Base-by-base conservation (phyloP, 2,888 invertebrate species). In the Apotomis capreana region DNA sequence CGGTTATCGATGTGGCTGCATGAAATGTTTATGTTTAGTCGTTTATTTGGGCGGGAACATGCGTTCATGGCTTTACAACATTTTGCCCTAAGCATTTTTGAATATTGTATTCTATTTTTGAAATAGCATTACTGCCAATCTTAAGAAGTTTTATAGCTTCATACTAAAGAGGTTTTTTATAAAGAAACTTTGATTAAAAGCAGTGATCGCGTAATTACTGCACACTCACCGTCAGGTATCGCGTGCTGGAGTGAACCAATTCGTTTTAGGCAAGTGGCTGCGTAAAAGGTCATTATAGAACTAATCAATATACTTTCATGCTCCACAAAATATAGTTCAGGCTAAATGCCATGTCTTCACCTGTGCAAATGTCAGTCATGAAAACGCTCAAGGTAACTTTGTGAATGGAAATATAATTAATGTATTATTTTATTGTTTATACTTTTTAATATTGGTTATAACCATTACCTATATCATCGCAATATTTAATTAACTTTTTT, bases 231-330 rank as follows among this genome's bases (percentile, higher is more conserved):
- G 82, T 80, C 77, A 78, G 77, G 78, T 77, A 80, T 86, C 80
- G 86, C 86, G 86, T 86, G 86, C 81, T 80, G 74, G 74, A 82
- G 76, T 74, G 70, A 76, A 79, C 78, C 75, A 79, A 82, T 78
- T 79, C 78, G 81, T 78, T 77, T 77, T 81, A 81, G 81, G 81
- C 81, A 83, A 81, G 81, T 81, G 79, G 77, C 78, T 75, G 81
- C 79, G 81, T 82, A 81, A 91, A 91, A 91, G 90, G 90, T 89
- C 89, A 89, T 84, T 85, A 85, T 81, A 82, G 58, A 72, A 80
- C 76, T 74, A 79, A 87, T 87, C 81, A 86, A 89, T 88, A 84
- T 83, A 77, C 80, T 77, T 77, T 79, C 79, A 79, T 80, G 78
- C 77, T 81, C 78, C 76, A 80, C 78, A 76, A 76, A 81, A 81